Evolutionary conservation across 2,797 vertebrate genomes (phyloP), one percentile per base, ranked within the genome.

Genomic region (Eidolon dupreanum): DNA sequence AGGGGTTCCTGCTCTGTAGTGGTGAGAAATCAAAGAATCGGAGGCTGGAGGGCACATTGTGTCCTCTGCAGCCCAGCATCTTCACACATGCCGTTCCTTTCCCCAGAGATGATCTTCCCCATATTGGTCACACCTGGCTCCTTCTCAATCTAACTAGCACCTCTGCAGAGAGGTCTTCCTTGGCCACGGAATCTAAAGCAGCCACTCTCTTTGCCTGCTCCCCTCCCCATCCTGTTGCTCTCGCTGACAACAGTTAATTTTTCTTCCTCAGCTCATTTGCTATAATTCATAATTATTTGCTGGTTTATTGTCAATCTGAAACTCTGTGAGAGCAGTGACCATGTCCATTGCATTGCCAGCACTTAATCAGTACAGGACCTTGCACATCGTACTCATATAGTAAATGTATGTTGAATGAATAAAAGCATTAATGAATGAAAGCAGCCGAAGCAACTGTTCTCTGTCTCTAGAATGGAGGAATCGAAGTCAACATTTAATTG

Each of bases 11-110:
- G 93, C 17, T 70, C 70, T n/a, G 1, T 81, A 5, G 90, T 83
- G 95, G 95, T 59, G 82, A 88, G 79, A 93, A 96, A 96, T 91
- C 90, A 70, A 57, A 65, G 74, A 65, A n/a, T 68, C 16, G 17
- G 87, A 61, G 96, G 92, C 96, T 0, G 4, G 63, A 59, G 73
- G 81, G 46, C 43, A 92, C 51, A 20, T 41, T 0, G 0, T 4
- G 93, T 92, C 90, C 88, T 90, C 75, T 75, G 65, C 36, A 10
- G 46, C 70, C 46, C 20, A 9, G 28, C 83, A 71, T 41, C 92
- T 79, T 90, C 95, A 61, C 85, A 5, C 71, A 78, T 10, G 49
- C 57, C 26, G 1, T 31, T 95, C 17, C 79, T 92, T 78, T 79
- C 10, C 68, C 55, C 36, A 0, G 53, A 70, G 49, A 26, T 12